A percentile compares a stretch with the other conserved stretches of the same genome.
Evolutionary conservation across 2,797 vertebrate species (phyloP).

Genomic region (Saxicola maurus): DNA sequence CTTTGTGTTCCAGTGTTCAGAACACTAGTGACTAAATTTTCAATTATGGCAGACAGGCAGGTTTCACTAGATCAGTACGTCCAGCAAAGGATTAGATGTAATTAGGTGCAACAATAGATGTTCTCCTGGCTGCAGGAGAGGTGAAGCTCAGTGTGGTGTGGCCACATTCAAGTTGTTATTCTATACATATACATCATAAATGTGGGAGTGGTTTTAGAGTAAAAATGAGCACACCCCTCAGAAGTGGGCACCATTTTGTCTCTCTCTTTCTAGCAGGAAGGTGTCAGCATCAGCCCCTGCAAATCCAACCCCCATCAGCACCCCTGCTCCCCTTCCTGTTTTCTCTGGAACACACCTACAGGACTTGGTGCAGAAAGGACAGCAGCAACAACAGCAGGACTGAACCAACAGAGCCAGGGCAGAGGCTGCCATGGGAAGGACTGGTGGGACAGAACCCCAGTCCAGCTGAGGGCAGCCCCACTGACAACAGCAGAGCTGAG

Average conservation of each 20-base stretch:
- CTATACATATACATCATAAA: background rate
- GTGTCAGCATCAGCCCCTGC: background rate
- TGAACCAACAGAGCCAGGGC: accelerated
- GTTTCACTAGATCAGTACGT: background rate
- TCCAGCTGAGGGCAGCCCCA: accelerated
- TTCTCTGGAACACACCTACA: accelerated
- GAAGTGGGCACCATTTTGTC: background rate
- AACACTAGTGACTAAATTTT: background rate
- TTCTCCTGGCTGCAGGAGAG: background rate
- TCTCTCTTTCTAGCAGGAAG: background rate
- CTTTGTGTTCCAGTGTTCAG: background rate
- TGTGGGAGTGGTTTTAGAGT: background rate
- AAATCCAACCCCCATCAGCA: background rate
- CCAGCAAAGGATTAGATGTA: background rate
- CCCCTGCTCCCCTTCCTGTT: background rate
- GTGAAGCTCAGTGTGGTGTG: accelerated
- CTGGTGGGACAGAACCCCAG: background rate
- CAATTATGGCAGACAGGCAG: background rate
- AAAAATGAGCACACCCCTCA: background rate
- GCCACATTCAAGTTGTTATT: background rate
- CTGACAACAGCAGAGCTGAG: background rate
- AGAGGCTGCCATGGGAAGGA: accelerated
- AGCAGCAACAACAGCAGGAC: background rate
- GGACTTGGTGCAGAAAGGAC: background rate
- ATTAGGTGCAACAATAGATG: background rate